Evolutionary conservation across 2,888 invertebrate genomes (phyloP), one percentile per base, ranked within the genome.

Genomic region (Lamellibrachia satsuma): DNA sequence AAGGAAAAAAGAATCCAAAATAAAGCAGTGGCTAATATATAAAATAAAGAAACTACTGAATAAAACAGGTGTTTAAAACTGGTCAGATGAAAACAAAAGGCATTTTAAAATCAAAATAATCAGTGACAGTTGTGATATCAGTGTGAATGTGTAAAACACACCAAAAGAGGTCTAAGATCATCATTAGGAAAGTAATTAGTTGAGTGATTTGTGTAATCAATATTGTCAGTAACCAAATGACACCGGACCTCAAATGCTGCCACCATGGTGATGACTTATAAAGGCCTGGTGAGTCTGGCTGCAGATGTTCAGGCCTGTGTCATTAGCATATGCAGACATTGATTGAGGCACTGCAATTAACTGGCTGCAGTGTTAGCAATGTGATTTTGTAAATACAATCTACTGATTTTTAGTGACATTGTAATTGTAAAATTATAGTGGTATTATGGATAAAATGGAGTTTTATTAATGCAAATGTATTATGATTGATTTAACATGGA

Each of bases 151-250:
- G 11, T 52, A 91, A 90, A 91, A 22, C 27, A 52, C 15, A 39
- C 3, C 51, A 91, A 91, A 91, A 52, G 91, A 91, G 91, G 91
- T 91, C 91, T 52, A 91, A 52, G 91, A 91, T 52, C 52, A 91
- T 22, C 91, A 91, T 91, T 91, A 52, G 91, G 91, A 51, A 52
- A 91, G 91, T 91, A 51, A 91, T 91, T 52, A 52, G 91, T 91
- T 52, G 52, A 52, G 52, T 52, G 52, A 91, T 52, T 91, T 52
- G 11, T 91, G 91, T 52, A 91, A 52, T 52, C 91, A 91, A 91
- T 91, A 51, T 91, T 91, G 52, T 91, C 52, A 22, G 91, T 91
- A 91, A 91, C 52, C 91, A 22, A 91, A 91, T 91, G 91, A 52
- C 91, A 91, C 52, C 91, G 91, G 91, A 91, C 91, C 91, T 91